phyloP scores from a whole-genome alignment of 2,888 invertebrate species.

The Drosophila austrosaltans region DNA sequence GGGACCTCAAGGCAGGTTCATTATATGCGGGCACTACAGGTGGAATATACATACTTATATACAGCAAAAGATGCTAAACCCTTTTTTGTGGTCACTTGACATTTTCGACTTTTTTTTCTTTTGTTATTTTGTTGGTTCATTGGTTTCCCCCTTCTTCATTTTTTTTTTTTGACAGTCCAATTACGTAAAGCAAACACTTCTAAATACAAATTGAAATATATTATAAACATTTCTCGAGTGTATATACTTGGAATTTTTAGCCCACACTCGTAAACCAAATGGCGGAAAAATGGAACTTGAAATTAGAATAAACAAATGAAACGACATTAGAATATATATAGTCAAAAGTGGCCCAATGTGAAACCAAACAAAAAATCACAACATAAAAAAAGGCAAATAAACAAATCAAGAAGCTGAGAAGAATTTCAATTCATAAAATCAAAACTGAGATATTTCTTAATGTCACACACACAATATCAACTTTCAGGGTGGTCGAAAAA shows the following conservation, averaged over 20 bases:
- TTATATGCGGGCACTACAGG: conserved; percentile 83
- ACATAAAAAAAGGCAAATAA: neutral
- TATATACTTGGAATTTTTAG: conserved; percentile 37
- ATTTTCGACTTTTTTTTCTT: neutral
- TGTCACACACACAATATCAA: neutral
- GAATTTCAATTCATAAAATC: neutral
- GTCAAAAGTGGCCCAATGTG: conserved; percentile 2
- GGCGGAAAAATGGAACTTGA: neutral
- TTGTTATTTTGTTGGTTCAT: conserved; percentile 31
- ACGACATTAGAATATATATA: conserved; percentile 6
- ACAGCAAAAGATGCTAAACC: conserved; percentile 22
- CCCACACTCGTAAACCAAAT: conserved; percentile 35
- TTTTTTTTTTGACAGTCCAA: conserved; percentile 73
- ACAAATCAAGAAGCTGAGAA: conserved; percentile 1
- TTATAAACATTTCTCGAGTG: conserved; percentile 35
- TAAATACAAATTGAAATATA: conserved; percentile 66
- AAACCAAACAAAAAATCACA: neutral
- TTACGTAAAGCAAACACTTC: conserved; percentile 75
- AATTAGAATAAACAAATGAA: conserved; percentile 3
- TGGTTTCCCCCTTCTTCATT: conserved; percentile 58
- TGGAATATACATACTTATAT: conserved; percentile 56
- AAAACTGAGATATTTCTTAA: neutral
- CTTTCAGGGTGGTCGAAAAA: neutral
- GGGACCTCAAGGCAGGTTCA: conserved; percentile 78
- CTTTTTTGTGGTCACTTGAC: conserved; percentile 21